Evolutionary conservation across 2,797 vertebrate genomes (phyloP), one percentile per base, ranked within the genome.

Genomic region (Eulemur mongoz): DNA sequence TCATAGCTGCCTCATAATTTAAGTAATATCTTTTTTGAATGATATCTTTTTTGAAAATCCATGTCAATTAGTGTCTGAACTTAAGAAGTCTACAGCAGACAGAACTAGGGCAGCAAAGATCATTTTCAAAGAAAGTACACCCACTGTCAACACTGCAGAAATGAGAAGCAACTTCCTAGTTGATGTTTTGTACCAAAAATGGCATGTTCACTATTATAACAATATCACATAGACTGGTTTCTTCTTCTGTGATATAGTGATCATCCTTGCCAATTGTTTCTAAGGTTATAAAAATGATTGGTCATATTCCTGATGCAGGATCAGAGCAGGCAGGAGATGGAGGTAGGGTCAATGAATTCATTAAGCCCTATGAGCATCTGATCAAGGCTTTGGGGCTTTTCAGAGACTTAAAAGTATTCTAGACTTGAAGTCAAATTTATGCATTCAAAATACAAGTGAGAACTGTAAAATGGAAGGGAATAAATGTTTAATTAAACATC

Each of bases 401-500:
- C 3, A 40, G 45, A 30, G 61, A 50, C 59, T 93, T 95, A 90
- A 94, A 91, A 86, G 87, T 81, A 91, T 87, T 96, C 38, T 54
- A 97, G 40, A 93, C 45, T 63, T 83, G 40, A 92, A 94, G 93
- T 95, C 40, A 94, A 92, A 96, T 94, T 84, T 94, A 93, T 93
- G 38, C 70, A 50, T 73, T 92, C 73, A 92, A 93, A 94, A 84
- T 84, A 88, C 75, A 95, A 94, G 23, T 59, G 15, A 96, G 20
- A 85, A 79, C 67, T 94, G n/a, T 93, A 94, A 96, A 95, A 93
- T 54, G 92, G 89, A 94, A 83, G 81, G 93, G 80, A 92, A 92
- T 80, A 93, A 95, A 93, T 90, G 80, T 90, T 95, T 94, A 95
- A 95, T 95, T 91, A 94, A 97, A 95, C 76, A 20, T 61, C 75